Evolutionary conservation across 2,797 vertebrate species (phyloP).

Genomic region (Centropyge bicolor): DNA sequence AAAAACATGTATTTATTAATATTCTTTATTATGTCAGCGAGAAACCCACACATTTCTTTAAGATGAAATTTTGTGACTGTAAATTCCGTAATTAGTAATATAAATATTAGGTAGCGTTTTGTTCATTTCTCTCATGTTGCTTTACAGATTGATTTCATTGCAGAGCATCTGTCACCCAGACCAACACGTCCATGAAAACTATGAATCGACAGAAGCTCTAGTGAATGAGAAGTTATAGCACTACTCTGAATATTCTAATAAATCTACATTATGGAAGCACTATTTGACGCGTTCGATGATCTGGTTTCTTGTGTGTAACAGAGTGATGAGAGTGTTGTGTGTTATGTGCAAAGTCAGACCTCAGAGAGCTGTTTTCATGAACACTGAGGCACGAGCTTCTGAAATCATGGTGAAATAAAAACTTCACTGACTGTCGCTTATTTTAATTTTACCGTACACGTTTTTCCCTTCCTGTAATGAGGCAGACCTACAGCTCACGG

Average conservation of each 20-base stretch:
- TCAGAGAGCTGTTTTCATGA: conserved; percentile 1
- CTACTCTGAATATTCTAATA: conserved; percentile 86
- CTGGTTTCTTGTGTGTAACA: conserved; percentile 60
- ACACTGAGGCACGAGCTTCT: neutral
- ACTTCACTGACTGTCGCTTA: neutral
- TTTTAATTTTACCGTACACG: conserved; percentile 27
- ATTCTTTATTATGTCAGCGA: conserved; percentile 75
- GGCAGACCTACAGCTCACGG: conserved; percentile 12
- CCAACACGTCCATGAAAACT: conserved; percentile 59
- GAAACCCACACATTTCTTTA: conserved; percentile 63
- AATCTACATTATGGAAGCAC: conserved; percentile 84
- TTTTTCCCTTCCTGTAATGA: conserved; percentile 16
- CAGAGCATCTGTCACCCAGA: conserved; percentile 66
- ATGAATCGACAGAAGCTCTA: conserved; percentile 66
- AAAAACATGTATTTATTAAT: conserved; percentile 79
- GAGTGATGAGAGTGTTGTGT: conserved; percentile 29
- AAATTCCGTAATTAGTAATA: conserved; percentile 89
- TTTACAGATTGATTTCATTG: conserved; percentile 78
- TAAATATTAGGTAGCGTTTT: conserved; percentile 83
- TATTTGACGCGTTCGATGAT: conserved; percentile 38
- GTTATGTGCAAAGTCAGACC: conserved; percentile 2
- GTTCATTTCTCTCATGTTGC: conserved; percentile 69
- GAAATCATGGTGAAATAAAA: conserved; percentile 23
- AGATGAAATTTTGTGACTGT: conserved; percentile 79
- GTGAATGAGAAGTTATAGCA: conserved; percentile 83